Conservation (phyloP, 1,140 invertebrate genomes). For the Gonatopus flavifemur region DNA sequence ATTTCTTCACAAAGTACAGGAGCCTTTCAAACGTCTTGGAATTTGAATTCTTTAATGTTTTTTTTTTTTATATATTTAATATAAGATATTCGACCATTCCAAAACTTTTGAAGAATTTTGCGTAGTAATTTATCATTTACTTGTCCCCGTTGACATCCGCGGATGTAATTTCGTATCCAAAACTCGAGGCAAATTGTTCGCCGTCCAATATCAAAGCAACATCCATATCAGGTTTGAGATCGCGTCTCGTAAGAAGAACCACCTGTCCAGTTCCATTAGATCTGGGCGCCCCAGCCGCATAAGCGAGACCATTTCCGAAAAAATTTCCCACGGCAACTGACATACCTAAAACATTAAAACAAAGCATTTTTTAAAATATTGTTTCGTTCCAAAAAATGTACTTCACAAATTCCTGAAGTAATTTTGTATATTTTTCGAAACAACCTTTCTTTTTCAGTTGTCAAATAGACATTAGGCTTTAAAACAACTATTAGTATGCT, state of each 20-base stretch:
- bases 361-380: too few species aligned
- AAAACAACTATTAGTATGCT: slow-evolving; percentile 2
- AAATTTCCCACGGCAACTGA: slow-evolving; percentile 82
- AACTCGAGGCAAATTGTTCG: slow-evolving; percentile 86
- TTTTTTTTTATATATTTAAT: slow-evolving; percentile 1
- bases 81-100: too few species aligned
- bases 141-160: slow-evolving; percentile 87
- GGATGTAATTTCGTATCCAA: slow-evolving; percentile 82
- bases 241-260: slow-evolving; percentile 72
- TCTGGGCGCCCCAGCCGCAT: slow-evolving; percentile 83
- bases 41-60: slow-evolving; percentile 8
- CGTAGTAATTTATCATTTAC: too few species aligned
- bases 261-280: slow-evolving; percentile 85
- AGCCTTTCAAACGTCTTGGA: too few species aligned
- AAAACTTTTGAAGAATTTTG: too few species aligned
- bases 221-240: slow-evolving; percentile 63
- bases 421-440: too few species aligned
- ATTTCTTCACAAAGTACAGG: not conserved
- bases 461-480: too few species aligned
- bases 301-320: slow-evolving; percentile 67
- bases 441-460: too few species aligned
- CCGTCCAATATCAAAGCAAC: slow-evolving; percentile 70
- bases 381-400: too few species aligned
- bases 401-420: too few species aligned
- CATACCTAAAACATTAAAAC: slow-evolving; percentile 72